Base-by-base conservation (phyloP, 2,888 invertebrate species). In the Cartodere bifasciata region DNA sequence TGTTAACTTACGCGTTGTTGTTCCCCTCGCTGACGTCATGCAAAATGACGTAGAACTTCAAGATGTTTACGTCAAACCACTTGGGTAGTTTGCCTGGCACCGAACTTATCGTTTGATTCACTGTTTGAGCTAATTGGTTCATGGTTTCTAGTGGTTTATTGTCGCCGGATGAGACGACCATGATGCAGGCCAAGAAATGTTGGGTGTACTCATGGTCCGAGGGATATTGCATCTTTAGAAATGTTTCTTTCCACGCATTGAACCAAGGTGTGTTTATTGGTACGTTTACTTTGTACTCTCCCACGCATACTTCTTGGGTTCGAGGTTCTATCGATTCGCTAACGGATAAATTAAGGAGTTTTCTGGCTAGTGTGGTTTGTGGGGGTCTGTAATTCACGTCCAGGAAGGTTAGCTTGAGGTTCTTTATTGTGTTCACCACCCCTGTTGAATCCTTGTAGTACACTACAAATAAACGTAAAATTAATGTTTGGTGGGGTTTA, bases 151-250 rank as follows among this genome's bases (percentile, higher is more conserved):
- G 60, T 4, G 91, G 83, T 64, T 76, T 75, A 1, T 75, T 70
- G 56, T 84, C 84, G 16, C 67, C 62, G 16, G 80, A 74, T 13
- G 79, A 75, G 12, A 76, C 68, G 9, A 83, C 77, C 46, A 87
- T 69, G 49, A 87, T 71, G 55, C 88, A 88, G 9, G 82, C 82
- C 30, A 88, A 55, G 51, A 83, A 82, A 58, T 90, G 88, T 50
- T 85, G 84, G 0, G 91, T 83, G 53, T 91, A 97, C 62, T 98
- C 98, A 65, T 97, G 95, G 53, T 97, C 95, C 3, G 84, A 81
- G 11, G 86, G 85, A 55, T 82, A 85, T 53, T 87, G 79, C 36
- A 88, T 77, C 50, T 81, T 76, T 24, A 91, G 65, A 59, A 94
- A 94, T 15, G 82, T 82, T 47, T 91, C 88, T 47, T 92, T 71